Percentiles rank a stretch among this genome's conserved stretches.
phyloP scores from a whole-genome alignment of 2,113 vertebrate genomes.

The Oceanites oceanicus region DNA sequence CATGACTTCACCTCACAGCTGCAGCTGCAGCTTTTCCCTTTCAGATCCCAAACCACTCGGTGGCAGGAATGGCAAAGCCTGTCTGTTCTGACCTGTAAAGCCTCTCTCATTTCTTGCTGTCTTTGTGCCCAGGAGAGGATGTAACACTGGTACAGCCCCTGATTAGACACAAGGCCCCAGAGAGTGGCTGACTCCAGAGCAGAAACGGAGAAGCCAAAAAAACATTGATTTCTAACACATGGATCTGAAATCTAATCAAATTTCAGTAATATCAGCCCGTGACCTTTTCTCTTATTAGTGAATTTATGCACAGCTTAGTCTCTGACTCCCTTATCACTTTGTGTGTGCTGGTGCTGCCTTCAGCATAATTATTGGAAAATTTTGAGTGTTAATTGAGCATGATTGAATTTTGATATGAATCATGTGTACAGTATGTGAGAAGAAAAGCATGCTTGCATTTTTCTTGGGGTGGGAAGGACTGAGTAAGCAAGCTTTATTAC shows the following conservation, averaged over 20 bases:
- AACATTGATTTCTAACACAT: slow-evolving; percentile 71
- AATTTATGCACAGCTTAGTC: slow-evolving; percentile 73
- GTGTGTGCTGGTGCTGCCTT: slow-evolving; percentile 40
- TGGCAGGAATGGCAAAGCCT: slow-evolving; percentile 31
- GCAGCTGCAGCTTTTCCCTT: slow-evolving; percentile 33
- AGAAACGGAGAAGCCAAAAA: slow-evolving; percentile 57
- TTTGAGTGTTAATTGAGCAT: slow-evolving; percentile 63
- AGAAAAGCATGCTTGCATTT: not conserved
- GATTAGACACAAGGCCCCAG: slow-evolving; percentile 8
- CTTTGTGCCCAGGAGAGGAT: slow-evolving; percentile 40
- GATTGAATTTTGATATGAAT: slow-evolving; percentile 68
- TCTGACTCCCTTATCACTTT: slow-evolving; percentile 42
- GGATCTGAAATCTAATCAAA: slow-evolving; percentile 75
- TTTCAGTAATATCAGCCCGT: slow-evolving; percentile 70
- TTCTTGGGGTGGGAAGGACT: not conserved
- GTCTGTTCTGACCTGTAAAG: slow-evolving; percentile 60
- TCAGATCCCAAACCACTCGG: slow-evolving; percentile 1
- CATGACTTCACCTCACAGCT: slow-evolving; percentile 31
- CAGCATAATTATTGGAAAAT: slow-evolving; percentile 68
- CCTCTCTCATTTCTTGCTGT: slow-evolving; percentile 58
- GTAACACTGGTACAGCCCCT: not conserved
- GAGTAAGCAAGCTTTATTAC: not conserved
- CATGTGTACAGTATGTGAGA: not conserved
- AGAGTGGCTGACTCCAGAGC: slow-evolving; percentile 30
- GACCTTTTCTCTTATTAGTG: slow-evolving; percentile 78